Conservation (phyloP, 2,888 invertebrate species). For the Empis livida region DNA sequence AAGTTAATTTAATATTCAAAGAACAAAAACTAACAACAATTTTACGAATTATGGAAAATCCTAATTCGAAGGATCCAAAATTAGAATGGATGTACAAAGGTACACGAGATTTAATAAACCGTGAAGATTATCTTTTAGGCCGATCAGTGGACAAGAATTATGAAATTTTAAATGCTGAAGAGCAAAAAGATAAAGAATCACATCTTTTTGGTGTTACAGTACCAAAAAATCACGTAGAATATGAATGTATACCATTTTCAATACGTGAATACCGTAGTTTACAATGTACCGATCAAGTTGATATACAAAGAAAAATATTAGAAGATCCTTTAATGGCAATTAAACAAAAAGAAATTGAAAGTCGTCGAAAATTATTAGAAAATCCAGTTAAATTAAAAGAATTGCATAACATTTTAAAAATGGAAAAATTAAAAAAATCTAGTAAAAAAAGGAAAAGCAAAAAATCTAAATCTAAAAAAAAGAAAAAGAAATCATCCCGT, state of each 20-base stretch:
- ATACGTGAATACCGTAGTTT: conserved; percentile 40
- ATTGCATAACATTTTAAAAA: conserved; percentile 63
- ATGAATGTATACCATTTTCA: conserved; percentile 66
- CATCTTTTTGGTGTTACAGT: conserved; percentile 29
- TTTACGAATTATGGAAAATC: no score
- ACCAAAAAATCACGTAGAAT: conserved; percentile 54
- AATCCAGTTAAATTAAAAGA: conserved; percentile 87
- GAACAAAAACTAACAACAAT: no score
- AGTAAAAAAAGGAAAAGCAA: conserved; percentile 22
- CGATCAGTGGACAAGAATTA: conserved; percentile 60
- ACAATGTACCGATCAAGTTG: conserved; percentile 57
- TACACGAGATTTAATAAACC: conserved; percentile 38
- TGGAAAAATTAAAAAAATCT: conserved; percentile 32
- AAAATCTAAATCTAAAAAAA: conserved; percentile 16
- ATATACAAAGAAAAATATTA: conserved; percentile 74
- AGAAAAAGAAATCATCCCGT: not conserved
- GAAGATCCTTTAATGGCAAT: conserved; percentile 89
- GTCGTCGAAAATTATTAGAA: conserved; percentile 67
- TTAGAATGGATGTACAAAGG: conserved; percentile 82
- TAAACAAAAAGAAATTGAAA: conserved; percentile 80
- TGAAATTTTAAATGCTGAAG: conserved; percentile 48
- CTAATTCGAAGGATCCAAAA: conserved; percentile 30
- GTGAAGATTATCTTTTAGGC: conserved; percentile 83
- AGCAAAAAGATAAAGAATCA: conserved; percentile 33
- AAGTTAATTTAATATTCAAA: no score